Percentiles rank a stretch among this genome's conserved stretches.
Evolutionary conservation across 2,888 invertebrate genomes (phyloP).

Genomic region (Morpho helenor): DNA sequence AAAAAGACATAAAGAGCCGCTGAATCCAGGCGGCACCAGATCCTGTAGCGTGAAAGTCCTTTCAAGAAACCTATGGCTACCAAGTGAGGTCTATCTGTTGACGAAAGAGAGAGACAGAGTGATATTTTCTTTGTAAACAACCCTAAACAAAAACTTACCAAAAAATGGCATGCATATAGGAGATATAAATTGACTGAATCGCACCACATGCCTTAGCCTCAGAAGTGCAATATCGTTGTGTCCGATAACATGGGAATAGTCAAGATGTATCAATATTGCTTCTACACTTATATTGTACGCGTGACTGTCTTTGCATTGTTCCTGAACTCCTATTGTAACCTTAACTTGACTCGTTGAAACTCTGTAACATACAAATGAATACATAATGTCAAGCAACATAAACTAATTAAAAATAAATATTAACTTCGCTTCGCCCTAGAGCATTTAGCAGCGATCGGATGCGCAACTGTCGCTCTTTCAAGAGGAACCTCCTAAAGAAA

Average conservation of each 20-base stretch:
- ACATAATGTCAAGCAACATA: neutral
- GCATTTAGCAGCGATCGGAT: too few species aligned
- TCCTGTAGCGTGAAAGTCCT: too few species aligned
- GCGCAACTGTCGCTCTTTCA: too few species aligned
- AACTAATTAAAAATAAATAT: too few species aligned
- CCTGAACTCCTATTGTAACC: slow-evolving; percentile 75
- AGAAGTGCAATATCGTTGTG: slow-evolving; percentile 81
- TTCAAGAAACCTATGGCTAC: too few species aligned
- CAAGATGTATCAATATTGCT: slow-evolving; percentile 70
- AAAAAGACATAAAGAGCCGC: too few species aligned
- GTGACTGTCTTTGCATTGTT: slow-evolving; percentile 67
- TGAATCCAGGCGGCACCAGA: too few species aligned
- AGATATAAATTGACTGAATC: slow-evolving; percentile 69
- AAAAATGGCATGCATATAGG: slow-evolving; percentile 80
- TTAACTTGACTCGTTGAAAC: slow-evolving; percentile 54
- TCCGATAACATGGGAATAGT: slow-evolving; percentile 67
- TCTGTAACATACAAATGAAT: slow-evolving; percentile 45
- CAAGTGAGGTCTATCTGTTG: too few species aligned
- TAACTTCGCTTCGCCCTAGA: too few species aligned
- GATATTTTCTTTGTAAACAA: too few species aligned
- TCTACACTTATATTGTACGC: slow-evolving; percentile 73
- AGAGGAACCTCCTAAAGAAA: too few species aligned
- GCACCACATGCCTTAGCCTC: slow-evolving; percentile 67
- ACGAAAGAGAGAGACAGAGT: too few species aligned
- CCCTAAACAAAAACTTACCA: slow-evolving; percentile 38